Conservation (phyloP, 2,113 vertebrate species). For the Pardalotus punctatus region DNA sequence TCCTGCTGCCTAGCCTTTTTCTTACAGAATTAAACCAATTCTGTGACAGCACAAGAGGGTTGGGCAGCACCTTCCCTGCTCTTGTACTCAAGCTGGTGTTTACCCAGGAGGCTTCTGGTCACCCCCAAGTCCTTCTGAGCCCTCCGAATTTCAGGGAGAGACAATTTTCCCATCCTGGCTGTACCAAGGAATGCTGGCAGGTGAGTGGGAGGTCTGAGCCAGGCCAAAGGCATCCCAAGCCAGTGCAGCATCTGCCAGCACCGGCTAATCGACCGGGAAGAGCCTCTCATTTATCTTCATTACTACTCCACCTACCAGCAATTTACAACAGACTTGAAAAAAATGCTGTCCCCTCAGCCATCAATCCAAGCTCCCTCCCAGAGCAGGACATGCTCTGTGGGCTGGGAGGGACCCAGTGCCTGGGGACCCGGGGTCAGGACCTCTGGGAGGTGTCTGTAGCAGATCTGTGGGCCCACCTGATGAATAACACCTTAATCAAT, state of each 20-base stretch:
- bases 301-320: conserved; percentile 44
- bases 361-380: not conserved
- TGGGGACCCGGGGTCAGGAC: not conserved
- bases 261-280: not conserved
- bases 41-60: not conserved
- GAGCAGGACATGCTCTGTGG: not conserved
- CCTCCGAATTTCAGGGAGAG: not conserved
- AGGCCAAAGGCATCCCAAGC: not conserved
- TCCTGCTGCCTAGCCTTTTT: no score
- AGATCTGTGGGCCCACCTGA: not conserved
- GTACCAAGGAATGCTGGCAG: conserved; percentile 18
- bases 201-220: not conserved
- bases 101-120: not conserved
- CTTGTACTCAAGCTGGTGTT: not conserved
- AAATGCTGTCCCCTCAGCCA: not conserved
- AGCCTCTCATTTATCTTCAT: conserved; percentile 55
- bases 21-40: not conserved
- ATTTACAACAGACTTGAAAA: not conserved
- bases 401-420: not conserved
- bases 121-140: not conserved
- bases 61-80: not conserved
- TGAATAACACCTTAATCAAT: not conserved
- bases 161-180: not conserved
- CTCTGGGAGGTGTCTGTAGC: not conserved
- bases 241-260: not conserved